A percentile compares a stretch with the other conserved stretches of the same genome.
These are phyloP conservation scores for Chaetodon trifasciatus DNA, from an alignment of 2,797 vertebrate species.

Conservation along the genomic window DNA sequence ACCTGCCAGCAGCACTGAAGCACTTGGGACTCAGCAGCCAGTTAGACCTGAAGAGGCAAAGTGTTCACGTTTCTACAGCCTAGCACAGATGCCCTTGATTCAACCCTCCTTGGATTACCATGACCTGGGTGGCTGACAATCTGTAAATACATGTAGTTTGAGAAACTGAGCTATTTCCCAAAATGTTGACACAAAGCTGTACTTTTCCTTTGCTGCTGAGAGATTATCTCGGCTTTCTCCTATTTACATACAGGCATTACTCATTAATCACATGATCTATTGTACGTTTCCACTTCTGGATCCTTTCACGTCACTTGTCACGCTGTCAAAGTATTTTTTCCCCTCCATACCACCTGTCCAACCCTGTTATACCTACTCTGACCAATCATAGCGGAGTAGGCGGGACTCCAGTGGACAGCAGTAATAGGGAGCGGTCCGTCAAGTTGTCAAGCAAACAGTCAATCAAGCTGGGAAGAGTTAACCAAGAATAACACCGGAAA, in stretches of 20 bases:
- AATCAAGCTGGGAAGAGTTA: too few relatives aligned
- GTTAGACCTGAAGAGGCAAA: too few relatives aligned
- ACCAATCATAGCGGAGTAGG: constrained; percentile 60
- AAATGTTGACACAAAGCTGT: background rate
- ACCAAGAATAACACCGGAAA: too few relatives aligned
- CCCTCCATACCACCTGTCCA: background rate
- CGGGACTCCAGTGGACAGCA: constrained; percentile 38
- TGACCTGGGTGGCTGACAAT: too few relatives aligned
- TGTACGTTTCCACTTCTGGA: constrained; percentile 15
- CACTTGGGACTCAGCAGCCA: too few relatives aligned
- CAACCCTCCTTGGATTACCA: too few relatives aligned
- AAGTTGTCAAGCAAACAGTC: constrained; percentile 23
- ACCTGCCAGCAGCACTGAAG: too few relatives aligned
- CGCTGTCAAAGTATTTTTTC: background rate
- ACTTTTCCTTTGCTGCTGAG: background rate
- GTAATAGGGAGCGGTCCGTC: constrained; percentile 27
- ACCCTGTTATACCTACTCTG: background rate
- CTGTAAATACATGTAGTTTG: background rate
- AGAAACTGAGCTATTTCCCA: background rate
- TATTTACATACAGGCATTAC: background rate
- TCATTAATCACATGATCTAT: constrained; percentile 25
- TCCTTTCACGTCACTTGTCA: background rate
- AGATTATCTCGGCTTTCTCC: background rate
- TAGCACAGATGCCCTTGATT: too few relatives aligned
- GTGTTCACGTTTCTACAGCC: too few relatives aligned